Percentiles rank a stretch among this genome's conserved stretches.
phyloP scores from a whole-genome alignment of 2,888 invertebrate species.

The Drosophila glabriapex region DNA sequence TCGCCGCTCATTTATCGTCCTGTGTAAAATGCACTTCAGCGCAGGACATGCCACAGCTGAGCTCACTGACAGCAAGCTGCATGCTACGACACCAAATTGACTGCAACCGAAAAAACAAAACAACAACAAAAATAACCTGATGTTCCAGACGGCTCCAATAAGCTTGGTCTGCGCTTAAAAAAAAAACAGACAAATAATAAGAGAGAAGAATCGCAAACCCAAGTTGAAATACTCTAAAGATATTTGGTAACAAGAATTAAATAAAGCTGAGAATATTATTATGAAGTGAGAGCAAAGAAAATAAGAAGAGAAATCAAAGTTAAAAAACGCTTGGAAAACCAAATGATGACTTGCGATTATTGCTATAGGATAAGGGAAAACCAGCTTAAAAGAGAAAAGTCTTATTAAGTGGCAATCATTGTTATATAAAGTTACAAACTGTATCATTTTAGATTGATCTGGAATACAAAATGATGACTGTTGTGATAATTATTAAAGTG shows the following conservation, averaged over 20 bases:
- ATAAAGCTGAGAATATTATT: background rate
- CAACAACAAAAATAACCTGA: background rate
- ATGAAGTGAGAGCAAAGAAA: accelerated
- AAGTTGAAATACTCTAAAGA: background rate
- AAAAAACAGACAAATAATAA: constrained; percentile 1
- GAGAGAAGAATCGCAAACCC: background rate
- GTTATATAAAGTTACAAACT: background rate
- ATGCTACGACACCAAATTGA: constrained; percentile 28
- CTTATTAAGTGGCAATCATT: background rate
- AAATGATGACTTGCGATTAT: background rate
- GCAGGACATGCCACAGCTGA: constrained; percentile 18
- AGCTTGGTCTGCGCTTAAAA: constrained; percentile 6
- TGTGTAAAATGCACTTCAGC: constrained; percentile 30
- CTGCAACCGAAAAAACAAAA: background rate
- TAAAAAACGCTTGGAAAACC: background rate
- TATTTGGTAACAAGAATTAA: background rate
- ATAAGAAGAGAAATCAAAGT: accelerated
- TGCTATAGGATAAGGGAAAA: background rate
- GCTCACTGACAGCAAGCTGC: constrained; percentile 44
- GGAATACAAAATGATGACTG: background rate
- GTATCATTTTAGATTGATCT: background rate
- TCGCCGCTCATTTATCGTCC: constrained; percentile 30
- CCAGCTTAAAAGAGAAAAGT: background rate
- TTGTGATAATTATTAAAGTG: background rate
- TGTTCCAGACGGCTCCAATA: constrained; percentile 32